Base-by-base conservation (phyloP, 2,888 invertebrate species). In the Steromphala cineraria region DNA sequence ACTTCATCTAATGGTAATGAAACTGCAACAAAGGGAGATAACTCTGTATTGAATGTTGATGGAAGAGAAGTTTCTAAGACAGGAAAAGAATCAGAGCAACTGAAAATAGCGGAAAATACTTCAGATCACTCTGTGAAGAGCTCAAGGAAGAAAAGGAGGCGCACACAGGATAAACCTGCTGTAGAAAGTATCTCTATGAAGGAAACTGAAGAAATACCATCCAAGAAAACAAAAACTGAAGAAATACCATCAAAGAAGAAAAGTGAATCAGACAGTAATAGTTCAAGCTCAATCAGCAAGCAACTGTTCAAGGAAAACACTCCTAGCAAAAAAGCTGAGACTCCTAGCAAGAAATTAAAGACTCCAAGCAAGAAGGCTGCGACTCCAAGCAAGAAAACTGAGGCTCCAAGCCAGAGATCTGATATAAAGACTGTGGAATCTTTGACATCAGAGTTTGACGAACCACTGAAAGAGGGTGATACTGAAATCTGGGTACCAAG, bases 401-500 rank as follows among this genome's bases (percentile, higher is more conserved):
- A n/a, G n/a, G n/a, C 21, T 15, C 24, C 56, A n/a, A n/a, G 24
- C 56, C 7, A 24, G 13, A 24, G n/a, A n/a, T 19, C 19, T 24
- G 24, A 56, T 1, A 56, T 5, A n/a, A 24, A 56, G 28, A 53
- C 19, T 62, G 17, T 7, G 5, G 28, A 28, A 24, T 15, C 24
- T n/a, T 28, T 3, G 24, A 28, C 15, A 15, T 28, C 28, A 17
- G 28, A 53, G 15, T 67, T 52, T 21, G 71, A 53, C 13, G 28
- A 36, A 19, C 71, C 62, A 4, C 62, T 82, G 13, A 52, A 82
- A n/a, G 85, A 84, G 24, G 84, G 84, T 0, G 87, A 86, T 55
- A 75, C 84, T 5, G 87, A 87, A 67, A 86, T 88, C 10, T 86
- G 80, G 81, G 82, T 87, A 0, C 87, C 87, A 4, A 87, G 86